Conservation (phyloP, 2,113 vertebrate genomes). For the Naja naja region DNA sequence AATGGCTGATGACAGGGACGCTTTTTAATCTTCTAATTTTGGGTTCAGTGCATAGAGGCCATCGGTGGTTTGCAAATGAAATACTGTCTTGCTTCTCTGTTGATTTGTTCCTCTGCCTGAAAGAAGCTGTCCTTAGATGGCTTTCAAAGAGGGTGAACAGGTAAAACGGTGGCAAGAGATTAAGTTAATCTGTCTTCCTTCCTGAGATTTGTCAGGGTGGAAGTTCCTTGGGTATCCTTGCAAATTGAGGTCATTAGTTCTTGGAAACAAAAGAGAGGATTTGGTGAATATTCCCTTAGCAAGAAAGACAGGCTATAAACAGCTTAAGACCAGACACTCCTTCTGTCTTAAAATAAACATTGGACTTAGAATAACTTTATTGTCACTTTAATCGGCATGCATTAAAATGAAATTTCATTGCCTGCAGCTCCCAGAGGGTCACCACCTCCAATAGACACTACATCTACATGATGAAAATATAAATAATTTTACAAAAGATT, state of each 20-base stretch:
- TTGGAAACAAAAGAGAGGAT: neutral
- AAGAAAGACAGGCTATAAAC: neutral
- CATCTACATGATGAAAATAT: too few relatives aligned
- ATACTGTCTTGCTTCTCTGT: neutral
- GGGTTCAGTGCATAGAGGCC: neutral
- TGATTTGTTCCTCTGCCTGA: neutral
- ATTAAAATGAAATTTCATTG: too few relatives aligned
- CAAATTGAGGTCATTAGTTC: neutral
- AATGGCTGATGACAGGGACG: too few relatives aligned
- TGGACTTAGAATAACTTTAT: too few relatives aligned
- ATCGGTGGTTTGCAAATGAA: neutral
- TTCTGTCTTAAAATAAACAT: neutral
- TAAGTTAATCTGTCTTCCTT: neutral
- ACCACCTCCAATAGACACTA: too few relatives aligned
- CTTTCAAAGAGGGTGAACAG: neutral
- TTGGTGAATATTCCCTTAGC: neutral
- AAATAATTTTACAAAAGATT: too few relatives aligned
- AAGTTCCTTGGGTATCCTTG: neutral
- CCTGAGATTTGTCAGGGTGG: neutral
- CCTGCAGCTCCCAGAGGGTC: too few relatives aligned
- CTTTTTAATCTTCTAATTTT: neutral
- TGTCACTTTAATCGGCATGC: too few relatives aligned
- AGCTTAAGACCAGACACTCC: too few relatives aligned
- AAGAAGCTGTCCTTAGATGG: neutral
- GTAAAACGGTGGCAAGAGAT: neutral